Evolutionary conservation across 2,113 vertebrate species (phyloP).

Genomic region (Elephantulus edwardii): DNA sequence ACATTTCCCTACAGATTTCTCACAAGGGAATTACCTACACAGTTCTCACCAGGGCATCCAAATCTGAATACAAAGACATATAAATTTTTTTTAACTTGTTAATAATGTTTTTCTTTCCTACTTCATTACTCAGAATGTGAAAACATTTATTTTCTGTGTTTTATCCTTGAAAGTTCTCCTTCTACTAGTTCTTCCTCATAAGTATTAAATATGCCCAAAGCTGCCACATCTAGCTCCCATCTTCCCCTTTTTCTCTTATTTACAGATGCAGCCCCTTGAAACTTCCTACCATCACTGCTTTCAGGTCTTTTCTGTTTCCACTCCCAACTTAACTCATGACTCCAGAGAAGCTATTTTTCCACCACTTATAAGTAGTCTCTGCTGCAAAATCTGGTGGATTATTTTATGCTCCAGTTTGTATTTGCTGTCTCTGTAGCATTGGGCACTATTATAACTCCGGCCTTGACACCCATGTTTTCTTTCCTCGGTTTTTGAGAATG

Average conservation of each 20-base stretch:
- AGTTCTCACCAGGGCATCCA: too few relatives aligned
- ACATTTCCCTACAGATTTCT: too few relatives aligned
- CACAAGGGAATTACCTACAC: too few relatives aligned
- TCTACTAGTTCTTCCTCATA: not conserved
- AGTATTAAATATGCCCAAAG: not conserved
- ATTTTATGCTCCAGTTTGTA: not conserved
- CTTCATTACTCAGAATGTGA: constrained; percentile 21
- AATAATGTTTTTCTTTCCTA: not conserved
- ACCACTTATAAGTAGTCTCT: not conserved
- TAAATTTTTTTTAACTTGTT: not conserved
- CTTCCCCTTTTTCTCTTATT: not conserved
- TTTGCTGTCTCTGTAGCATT: rapidly evolving
- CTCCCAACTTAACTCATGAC: not conserved
- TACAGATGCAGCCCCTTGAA: not conserved
- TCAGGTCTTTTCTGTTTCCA: not conserved
- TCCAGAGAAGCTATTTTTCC: not conserved
- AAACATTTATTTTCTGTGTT: not conserved
- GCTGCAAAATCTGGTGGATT: not conserved
- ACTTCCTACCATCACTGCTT: not conserved
- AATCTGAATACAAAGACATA: not conserved
- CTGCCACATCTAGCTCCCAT: not conserved
- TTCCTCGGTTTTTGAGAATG: not conserved
- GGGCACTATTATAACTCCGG: not conserved
- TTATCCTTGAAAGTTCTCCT: not conserved
- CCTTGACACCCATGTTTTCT: not conserved